Evolutionary conservation across 2,888 invertebrate genomes (phyloP), one percentile per base, ranked within the genome.

Genomic region (Tetropium fuscum): DNA sequence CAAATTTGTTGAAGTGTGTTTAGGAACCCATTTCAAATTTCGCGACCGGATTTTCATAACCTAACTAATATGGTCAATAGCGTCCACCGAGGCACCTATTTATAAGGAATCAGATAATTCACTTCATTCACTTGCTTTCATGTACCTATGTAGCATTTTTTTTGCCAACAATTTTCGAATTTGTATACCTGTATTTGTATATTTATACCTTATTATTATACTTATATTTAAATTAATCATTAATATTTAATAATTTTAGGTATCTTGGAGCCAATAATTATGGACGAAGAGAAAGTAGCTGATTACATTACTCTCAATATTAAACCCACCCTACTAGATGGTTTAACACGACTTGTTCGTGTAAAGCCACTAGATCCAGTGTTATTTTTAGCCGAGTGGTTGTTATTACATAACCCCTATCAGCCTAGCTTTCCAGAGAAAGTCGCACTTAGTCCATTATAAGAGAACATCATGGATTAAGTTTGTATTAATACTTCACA

Each of bases 331-430:
- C 81, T 95, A 34, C 66, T 84, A 18, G 84, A 88, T 19, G 89
- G 86, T 1, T 78, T 90, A 45, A 85, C 87, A 1, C 86, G 90
- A 72, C 82, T 93, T 18, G 89, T 90, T 71, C 80, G 87, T 81
- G 85, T 86, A 71, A 90, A 90, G 64, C 94, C 94, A 0, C 82
- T 84, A 0, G 91, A 94, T 78, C 94, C 94, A 0, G 81, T 94
- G 30, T 77, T 89, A 19, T 93, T 90, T 90, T 81, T 95, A 34
- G 93, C 92, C 1, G 89, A 93, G 66, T 90, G 91, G 87, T 81
- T 95, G 32, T 81, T 89, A 3, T 80, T 84, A 34, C 88, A 93
- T 78, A 93, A 94, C 82, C 92, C 92, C 2, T 90, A 90, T 75
- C 89, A 88, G 74, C 92, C 90, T 0, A 84, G 79, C 68, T 74